A percentile compares a stretch with the other conserved stretches of the same genome.
These are phyloP conservation scores for Apodemia hepburni DNA, from an alignment of 2,888 invertebrate genomes.

Conservation along the genomic window DNA sequence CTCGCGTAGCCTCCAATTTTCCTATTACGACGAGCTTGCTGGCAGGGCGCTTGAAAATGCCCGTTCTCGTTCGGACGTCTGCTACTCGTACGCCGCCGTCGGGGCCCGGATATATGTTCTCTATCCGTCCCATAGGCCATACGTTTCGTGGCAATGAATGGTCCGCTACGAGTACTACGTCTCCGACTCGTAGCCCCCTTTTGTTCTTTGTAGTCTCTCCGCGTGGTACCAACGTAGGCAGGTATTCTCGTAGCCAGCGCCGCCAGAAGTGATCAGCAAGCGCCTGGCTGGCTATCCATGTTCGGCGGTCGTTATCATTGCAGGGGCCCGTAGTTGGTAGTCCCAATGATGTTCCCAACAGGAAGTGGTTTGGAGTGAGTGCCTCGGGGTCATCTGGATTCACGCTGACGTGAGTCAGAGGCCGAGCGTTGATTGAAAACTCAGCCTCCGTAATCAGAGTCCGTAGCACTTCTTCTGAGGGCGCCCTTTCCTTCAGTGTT, in stretches of 20 bases:
- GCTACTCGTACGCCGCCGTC: neutral
- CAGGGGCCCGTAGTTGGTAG: slow-evolving; percentile 12
- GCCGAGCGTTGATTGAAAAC: slow-evolving; percentile 22
- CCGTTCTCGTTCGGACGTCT: neutral
- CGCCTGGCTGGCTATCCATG: slow-evolving; percentile 16
- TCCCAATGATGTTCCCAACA: slow-evolving; percentile 17
- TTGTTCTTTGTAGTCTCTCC: neutral
- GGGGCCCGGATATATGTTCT: neutral
- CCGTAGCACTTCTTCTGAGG: slow-evolving; percentile 21
- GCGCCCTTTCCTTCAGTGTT: slow-evolving; percentile 2
- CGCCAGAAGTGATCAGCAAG: slow-evolving; percentile 28
- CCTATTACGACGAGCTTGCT: too few species aligned
- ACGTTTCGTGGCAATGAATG: neutral
- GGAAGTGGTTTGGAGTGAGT: slow-evolving; percentile 30
- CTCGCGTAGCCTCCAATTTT: too few species aligned
- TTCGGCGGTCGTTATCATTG: neutral
- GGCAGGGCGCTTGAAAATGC: too few species aligned
- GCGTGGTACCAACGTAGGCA: slow-evolving; percentile 28
- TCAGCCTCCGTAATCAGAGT: slow-evolving; percentile 22
- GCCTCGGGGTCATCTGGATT: slow-evolving; percentile 30
- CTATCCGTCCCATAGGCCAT: neutral
- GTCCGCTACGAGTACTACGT: neutral
- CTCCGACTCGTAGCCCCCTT: too few species aligned
- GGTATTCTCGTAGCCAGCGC: slow-evolving; percentile 32
- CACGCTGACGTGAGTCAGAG: slow-evolving; percentile 35